Base-by-base conservation (phyloP, 2,797 vertebrate genomes). In the Periophthalmus magnuspinnatus region DNA sequence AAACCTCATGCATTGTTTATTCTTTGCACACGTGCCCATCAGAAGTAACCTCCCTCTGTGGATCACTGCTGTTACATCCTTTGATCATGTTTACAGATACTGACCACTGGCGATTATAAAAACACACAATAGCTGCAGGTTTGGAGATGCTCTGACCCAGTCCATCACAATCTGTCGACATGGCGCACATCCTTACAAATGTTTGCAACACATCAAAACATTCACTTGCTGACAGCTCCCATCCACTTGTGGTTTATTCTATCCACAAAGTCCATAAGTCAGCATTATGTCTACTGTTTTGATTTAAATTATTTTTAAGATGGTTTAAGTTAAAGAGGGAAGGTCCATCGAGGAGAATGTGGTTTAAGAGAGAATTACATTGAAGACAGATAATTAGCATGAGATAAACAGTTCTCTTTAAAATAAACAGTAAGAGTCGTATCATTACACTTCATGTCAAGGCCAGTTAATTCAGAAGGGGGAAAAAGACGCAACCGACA, bases 401-500 rank as follows among this genome's bases (percentile, higher is more conserved):
- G 83, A 80, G 78, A 79, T 88, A 88, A 90, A 87, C 47, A 86
- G 69, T 13, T 59, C 33, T n/a, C 55, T 57, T 78, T 79, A 78
- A 84, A 83, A 84, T 41, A 67, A 75, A 78, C 79, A 74, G 84
- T 79, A 82, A 82, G 83, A 85, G 75, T 75, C 47, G 82, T 85
- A 82, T 88, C 87, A 82, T 86, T 89, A 85, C 88, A 36, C 58
- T 36, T 34, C 48, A 75, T 75, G 84, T 90, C 82, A 89, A 81
- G 81, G 86, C 83, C 73, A 70, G 76, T 89, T 89, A 90, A 83
- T 70, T 80, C 82, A 81, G 83, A 81, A 79, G 75, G 22, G 28
- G 52, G 71, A 82, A 82, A 84, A 79, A 57, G 47, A 8, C 71
- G 85, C 84, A 92, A 78, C 38, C 72, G 87, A 92, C 87, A 92